Evolutionary conservation across 1,140 invertebrate species (phyloP).

Genomic region (Rhynchophorus ferrugineus): DNA sequence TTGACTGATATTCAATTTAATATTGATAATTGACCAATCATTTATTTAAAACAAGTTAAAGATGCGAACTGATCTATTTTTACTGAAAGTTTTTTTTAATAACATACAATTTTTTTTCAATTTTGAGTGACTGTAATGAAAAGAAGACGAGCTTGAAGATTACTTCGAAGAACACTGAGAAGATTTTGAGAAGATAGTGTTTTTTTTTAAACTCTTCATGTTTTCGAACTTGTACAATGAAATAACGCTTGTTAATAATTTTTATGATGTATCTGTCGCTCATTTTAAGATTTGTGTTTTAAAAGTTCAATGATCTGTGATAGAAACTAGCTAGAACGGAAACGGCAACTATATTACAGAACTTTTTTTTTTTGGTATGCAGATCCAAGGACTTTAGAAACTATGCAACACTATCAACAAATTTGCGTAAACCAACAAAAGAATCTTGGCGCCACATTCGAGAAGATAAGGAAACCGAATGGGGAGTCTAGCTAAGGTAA

Average conservation of each 20-base stretch:
- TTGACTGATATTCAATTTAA: constrained; percentile 35
- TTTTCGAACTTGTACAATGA: no score
- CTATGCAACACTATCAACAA: constrained; percentile 43
- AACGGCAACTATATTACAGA: constrained; percentile 29
- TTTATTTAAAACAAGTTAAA: constrained; percentile 9
- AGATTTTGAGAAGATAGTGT: neutral
- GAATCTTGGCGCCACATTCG: constrained; percentile 7
- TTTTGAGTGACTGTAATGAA: no score
- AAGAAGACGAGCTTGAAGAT: no score
- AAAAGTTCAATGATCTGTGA: constrained; percentile 26
- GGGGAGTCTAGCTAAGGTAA: no score
- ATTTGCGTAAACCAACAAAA: constrained; percentile 31
- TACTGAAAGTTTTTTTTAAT: neutral
- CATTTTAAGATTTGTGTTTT: no score
- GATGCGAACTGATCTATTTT: neutral
- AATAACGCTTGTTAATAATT: no score
- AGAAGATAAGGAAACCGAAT: constrained; percentile 5
- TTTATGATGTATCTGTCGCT: no score
- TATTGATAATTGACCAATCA: constrained; percentile 23
- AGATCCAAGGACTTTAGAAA: constrained; percentile 12
- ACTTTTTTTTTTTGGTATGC: constrained; percentile 2
- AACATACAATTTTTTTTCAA: neutral
- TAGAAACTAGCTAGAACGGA: constrained; percentile 31
- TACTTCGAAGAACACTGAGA: neutral
- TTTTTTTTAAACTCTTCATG: neutral